Percentiles rank a stretch among this genome's conserved stretches.
Evolutionary conservation across 2,797 vertebrate species (phyloP).

Genomic region (Acipenser oxyrinchus): DNA sequence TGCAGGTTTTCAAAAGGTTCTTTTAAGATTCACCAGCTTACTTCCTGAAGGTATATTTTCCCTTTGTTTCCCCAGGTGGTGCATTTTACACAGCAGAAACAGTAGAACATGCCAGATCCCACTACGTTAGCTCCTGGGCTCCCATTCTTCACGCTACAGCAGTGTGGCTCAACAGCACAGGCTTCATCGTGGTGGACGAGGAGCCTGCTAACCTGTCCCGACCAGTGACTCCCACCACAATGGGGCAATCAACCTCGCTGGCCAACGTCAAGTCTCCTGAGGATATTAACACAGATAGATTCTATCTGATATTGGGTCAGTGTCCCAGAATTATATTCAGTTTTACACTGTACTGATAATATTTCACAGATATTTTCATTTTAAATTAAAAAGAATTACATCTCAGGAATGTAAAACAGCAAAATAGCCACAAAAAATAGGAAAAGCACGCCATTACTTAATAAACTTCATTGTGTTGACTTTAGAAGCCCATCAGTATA

Average conservation of each 20-base stretch:
- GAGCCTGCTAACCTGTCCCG: slow-evolving; percentile 69
- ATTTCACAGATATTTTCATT: no score
- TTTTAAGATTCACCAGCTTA: no score
- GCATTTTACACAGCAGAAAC: slow-evolving; percentile 84
- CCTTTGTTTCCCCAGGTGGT: slow-evolving; percentile 57
- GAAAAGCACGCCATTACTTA: no score
- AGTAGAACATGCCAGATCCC: slow-evolving; percentile 62
- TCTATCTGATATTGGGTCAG: slow-evolving; percentile 84
- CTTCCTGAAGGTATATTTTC: background rate
- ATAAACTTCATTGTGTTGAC: no score
- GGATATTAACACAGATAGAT: slow-evolving; percentile 75
- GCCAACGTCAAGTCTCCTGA: slow-evolving; percentile 72
- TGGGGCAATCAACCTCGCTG: slow-evolving; percentile 68
- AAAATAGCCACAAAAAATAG: no score
- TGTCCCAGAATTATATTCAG: background rate
- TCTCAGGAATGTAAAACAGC: no score
- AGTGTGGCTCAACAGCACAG: slow-evolving; percentile 83
- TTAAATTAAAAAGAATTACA: no score
- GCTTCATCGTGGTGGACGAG: slow-evolving; percentile 69
- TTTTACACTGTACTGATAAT: no score
- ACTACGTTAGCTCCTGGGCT: slow-evolving; percentile 80
- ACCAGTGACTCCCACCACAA: slow-evolving; percentile 86
- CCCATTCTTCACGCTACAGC: slow-evolving; percentile 79
- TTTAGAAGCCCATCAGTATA: no score
- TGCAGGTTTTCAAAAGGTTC: no score